Percentiles rank a stretch among this genome's conserved stretches.
phyloP scores from a whole-genome alignment of 2,888 invertebrate genomes.

The Dusona sp. region DNA sequence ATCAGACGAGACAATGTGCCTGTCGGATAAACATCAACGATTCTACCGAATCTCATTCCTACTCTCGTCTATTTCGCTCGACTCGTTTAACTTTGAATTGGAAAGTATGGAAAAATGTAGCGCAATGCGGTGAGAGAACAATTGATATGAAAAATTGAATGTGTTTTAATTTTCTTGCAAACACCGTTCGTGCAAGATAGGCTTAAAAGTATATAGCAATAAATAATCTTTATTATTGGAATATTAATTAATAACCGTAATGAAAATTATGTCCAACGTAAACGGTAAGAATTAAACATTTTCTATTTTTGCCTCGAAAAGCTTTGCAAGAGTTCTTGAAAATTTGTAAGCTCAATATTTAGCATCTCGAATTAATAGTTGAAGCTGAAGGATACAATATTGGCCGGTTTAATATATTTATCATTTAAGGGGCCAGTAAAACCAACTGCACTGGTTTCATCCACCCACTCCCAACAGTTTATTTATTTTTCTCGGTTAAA shows the following conservation, averaged over 20 bases:
- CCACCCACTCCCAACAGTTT: constrained; percentile 4
- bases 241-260: neutral
- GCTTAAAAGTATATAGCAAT: neutral
- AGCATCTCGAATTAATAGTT: neutral
- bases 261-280: neutral
- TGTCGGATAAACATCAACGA: constrained; percentile 51
- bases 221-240: neutral
- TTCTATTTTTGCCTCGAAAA: neutral
- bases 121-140: neutral
- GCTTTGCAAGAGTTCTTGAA: neutral
- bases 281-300: neutral
- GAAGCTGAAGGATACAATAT: neutral
- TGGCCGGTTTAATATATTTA: neutral
- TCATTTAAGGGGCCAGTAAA: constrained; percentile 21
- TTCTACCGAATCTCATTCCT: constrained; percentile 25
- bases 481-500: constrained; percentile 60
- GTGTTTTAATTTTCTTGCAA: no score
- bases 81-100: neutral
- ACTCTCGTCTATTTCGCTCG: neutral
- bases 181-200: no score
- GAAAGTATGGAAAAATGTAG: neutral
- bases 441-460: constrained; percentile 3
- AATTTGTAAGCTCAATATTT: neutral
- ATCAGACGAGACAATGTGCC: constrained; percentile 60
- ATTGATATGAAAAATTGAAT: neutral